Base-by-base conservation (phyloP, 2,888 invertebrate genomes). In the Caenorhabditis wallacei region DNA sequence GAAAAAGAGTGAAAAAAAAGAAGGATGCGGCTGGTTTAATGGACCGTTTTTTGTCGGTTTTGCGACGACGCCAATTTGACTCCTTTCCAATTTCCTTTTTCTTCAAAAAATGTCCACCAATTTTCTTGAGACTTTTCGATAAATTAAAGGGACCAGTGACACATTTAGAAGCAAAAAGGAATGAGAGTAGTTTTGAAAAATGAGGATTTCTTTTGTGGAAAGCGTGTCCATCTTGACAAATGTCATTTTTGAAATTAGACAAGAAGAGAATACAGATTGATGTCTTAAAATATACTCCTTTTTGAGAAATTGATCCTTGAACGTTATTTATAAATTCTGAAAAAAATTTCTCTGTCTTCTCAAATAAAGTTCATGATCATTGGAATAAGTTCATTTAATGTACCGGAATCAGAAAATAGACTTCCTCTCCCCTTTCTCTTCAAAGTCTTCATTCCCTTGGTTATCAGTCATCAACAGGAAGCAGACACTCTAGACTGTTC, bases 41-140 rank as follows among this genome's bases (percentile, higher is more conserved):
- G 74, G 74, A 74, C 64, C 74, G 74, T 74, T 74, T 74, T 74
- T 74, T 74, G 69, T 56, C 69, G 43, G 56, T 69, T 40, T 54
- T 35, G 54, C 56, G 26, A 46, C 56, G 56, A 46, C 56, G 56
- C 56, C 70, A 35, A 54, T 56, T 54, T 43, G n/a, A 22, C 43
- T 56, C 43, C n/a, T 18, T 48, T 53, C 35, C 70, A 57, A 57
- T 57, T 70, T 57, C 46, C 70, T 26, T 46, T 57, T 70, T 35
- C 46, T 20, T 43, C 43, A 20, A 5, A 54, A 53, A 20, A 54
- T 48, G 51, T 51, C 30, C 46, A 35, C 54, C 68, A 40, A 54
- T 68, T 40, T 68, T 40, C 54, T 54, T 40, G 48, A 43, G 46
- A 4, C 40, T 46, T n/a, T 20, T 35, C 26, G n/a, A 13, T n/a